These are phyloP conservation scores for Nettapus auritus DNA, from an alignment of 2,113 vertebrate genomes.

Conservation along the genomic window DNA sequence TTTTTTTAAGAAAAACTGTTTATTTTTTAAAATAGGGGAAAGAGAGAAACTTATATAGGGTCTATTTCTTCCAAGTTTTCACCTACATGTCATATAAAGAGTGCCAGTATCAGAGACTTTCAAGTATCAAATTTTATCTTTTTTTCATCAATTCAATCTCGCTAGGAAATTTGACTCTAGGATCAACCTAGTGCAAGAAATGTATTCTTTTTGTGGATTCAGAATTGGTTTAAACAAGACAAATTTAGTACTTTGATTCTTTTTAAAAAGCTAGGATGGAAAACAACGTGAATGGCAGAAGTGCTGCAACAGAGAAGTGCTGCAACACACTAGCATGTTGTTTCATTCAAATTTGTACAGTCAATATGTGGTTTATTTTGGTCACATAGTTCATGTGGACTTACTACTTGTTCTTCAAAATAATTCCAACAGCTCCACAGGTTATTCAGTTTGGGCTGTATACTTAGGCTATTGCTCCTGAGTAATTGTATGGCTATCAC, in stretches of 20 bases:
- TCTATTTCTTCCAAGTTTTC: background rate
- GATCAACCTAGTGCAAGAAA: background rate
- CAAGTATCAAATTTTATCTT: background rate
- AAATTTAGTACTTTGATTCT: background rate
- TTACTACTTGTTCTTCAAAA: background rate
- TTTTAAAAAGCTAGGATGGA: background rate
- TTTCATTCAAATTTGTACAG: background rate
- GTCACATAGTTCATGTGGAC: background rate
- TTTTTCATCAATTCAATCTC: background rate
- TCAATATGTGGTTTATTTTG: background rate
- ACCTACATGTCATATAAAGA: background rate
- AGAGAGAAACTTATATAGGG: background rate
- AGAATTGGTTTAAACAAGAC: background rate
- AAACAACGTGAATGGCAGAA: background rate
- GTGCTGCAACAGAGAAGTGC: accelerated
- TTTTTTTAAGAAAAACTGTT: background rate
- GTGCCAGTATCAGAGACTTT: background rate
- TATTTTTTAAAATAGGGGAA: background rate
- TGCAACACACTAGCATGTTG: background rate
- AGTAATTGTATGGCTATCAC: background rate
- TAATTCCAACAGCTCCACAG: background rate
- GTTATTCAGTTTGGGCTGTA: background rate
- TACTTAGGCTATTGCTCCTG: background rate
- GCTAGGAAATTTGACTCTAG: background rate
- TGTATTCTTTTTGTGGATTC: background rate